phyloP scores from a whole-genome alignment of 2,888 invertebrate species.

The Stegana nigrithorax region DNA sequence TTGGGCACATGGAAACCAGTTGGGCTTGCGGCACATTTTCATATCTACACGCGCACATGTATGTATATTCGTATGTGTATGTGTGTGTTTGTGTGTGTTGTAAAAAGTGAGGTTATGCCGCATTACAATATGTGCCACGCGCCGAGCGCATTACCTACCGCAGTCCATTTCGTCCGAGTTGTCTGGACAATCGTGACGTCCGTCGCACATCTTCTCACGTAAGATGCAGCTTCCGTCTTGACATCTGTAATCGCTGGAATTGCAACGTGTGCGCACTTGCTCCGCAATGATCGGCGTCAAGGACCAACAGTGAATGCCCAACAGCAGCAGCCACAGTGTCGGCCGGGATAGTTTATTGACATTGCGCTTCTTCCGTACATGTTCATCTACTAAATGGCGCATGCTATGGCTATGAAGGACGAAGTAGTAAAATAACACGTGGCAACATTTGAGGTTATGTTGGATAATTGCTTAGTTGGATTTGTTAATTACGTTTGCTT shows the following conservation, averaged over 20 bases:
- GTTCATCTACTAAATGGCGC: conserved; percentile 7
- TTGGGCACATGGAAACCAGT: conserved; percentile 65
- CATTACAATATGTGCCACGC: no score
- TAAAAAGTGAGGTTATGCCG: background rate
- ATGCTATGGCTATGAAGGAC: no score
- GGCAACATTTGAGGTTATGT: no score
- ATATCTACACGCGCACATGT: no score
- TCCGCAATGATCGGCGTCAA: conserved; percentile 12
- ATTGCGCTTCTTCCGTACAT: conserved; percentile 38
- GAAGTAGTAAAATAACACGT: no score
- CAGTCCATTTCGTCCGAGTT: conserved; percentile 65
- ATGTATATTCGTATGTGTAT: no score
- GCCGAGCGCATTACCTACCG: conserved; percentile 53
- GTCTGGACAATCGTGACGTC: conserved; percentile 62
- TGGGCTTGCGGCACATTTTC: conserved; percentile 61
- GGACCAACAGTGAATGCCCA: conserved; percentile 37
- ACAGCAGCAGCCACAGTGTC: conserved; percentile 27
- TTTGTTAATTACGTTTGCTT: no score
- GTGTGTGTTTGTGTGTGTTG: no score
- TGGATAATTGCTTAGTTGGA: no score
- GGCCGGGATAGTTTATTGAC: no score
- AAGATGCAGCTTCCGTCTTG: conserved; percentile 67
- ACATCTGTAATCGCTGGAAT: conserved; percentile 71
- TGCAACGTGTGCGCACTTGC: conserved; percentile 45
- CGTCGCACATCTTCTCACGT: conserved; percentile 63